phyloP scores from a whole-genome alignment of 2,888 invertebrate species.

The Torymus tubicola region DNA sequence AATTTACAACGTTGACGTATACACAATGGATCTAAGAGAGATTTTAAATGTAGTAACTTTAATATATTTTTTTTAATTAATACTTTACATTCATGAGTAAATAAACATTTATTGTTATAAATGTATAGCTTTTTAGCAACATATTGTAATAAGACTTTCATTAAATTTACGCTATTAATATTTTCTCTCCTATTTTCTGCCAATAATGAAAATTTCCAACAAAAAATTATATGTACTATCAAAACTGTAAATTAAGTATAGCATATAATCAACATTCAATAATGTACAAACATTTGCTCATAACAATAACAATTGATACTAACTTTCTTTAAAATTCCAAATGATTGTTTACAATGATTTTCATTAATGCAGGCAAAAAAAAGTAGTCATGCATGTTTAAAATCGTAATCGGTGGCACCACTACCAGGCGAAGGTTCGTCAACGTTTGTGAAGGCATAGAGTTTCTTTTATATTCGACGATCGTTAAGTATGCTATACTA shows the following conservation, averaged over 20 bases:
- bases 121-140: too few species aligned
- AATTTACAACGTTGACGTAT: neutral
- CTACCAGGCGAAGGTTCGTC: slow-evolving; percentile 66
- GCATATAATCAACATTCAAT: too few species aligned
- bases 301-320: too few species aligned
- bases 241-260: too few species aligned
- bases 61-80: neutral
- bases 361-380: neutral
- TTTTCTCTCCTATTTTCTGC: too few species aligned
- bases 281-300: too few species aligned
- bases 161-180: too few species aligned
- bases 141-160: too few species aligned
- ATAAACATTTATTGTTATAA: too few species aligned
- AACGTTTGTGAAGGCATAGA: slow-evolving; percentile 71
- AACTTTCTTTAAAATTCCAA: neutral
- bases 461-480: slow-evolving; percentile 67
- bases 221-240: too few species aligned
- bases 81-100: neutral
- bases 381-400: neutral
- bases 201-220: too few species aligned
- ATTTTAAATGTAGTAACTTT: neutral
- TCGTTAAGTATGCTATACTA: slow-evolving; percentile 69
- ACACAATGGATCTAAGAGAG: neutral
- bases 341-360: neutral
- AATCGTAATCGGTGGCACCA: slow-evolving; percentile 49